Evolutionary conservation across 1,140 invertebrate species (phyloP).

Genomic region (Protaetia brevitarsis): DNA sequence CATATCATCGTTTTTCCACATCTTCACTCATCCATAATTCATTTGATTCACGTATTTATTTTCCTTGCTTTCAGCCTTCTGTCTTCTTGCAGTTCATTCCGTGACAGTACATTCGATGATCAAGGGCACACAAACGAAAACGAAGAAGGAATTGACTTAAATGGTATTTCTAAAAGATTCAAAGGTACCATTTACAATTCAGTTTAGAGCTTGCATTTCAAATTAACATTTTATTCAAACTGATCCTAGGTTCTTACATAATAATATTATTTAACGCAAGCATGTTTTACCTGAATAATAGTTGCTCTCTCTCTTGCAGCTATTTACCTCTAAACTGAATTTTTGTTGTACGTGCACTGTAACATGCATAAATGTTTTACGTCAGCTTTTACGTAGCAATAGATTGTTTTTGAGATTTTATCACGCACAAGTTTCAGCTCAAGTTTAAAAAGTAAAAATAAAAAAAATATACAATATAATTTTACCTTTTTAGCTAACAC

Average conservation of each 20-base stretch:
- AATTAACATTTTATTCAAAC: neutral
- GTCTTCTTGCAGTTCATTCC: conserved; percentile 80
- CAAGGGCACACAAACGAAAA: conserved; percentile 55
- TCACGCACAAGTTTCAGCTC: too few relatives aligned
- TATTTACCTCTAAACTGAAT: neutral
- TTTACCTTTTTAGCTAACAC: too few relatives aligned
- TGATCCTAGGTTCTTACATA: neutral
- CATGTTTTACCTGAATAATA: neutral
- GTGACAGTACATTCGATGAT: conserved; percentile 59
- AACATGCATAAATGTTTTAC: too few relatives aligned
- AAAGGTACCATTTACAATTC: conserved; percentile 41
- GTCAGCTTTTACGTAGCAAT: neutral
- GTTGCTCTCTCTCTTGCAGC: neutral
- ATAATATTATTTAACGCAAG: neutral
- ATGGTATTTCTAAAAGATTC: conserved; percentile 47
- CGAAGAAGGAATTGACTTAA: conserved; percentile 52
- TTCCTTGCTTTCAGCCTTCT: conserved; percentile 61
- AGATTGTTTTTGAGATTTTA: too few relatives aligned
- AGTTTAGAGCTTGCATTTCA: conserved; percentile 12
- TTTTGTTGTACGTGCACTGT: neutral
- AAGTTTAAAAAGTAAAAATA: too few relatives aligned
- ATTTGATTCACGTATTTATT: neutral
- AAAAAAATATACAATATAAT: too few relatives aligned
- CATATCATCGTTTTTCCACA: too few relatives aligned
- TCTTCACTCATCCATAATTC: too few relatives aligned